A percentile compares a stretch with the other conserved stretches of the same genome.
Evolutionary conservation across 2,888 invertebrate species (phyloP).

Genomic region (Polia nebulosa): DNA sequence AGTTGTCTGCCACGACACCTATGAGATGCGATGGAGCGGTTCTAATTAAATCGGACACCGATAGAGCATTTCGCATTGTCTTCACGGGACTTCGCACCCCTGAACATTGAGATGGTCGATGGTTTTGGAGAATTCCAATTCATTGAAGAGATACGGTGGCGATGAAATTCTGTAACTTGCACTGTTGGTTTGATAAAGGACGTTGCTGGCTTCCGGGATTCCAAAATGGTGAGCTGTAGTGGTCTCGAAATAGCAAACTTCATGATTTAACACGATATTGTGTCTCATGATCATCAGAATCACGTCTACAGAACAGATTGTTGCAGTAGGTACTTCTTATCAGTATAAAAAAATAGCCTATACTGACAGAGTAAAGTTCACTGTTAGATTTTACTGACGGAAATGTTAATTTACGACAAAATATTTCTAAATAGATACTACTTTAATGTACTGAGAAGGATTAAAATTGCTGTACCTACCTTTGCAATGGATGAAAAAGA

Average conservation of each 20-base stretch:
- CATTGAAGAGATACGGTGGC: conserved; percentile 33
- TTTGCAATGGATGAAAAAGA: too few species aligned
- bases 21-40: conserved; percentile 51
- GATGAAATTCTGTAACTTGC: conserved; percentile 26
- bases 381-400: too few species aligned
- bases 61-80: conserved; percentile 50
- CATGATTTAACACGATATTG: background rate
- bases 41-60: conserved; percentile 57
- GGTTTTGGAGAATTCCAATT: conserved; percentile 52
- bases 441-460: too few species aligned
- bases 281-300: background rate
- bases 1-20: conserved; percentile 39
- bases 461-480: too few species aligned
- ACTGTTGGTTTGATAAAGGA: conserved; percentile 11
- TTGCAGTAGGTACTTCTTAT: too few species aligned
- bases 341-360: too few species aligned
- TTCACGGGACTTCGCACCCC: conserved; percentile 43
- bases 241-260: background rate
- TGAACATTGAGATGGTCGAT: conserved; percentile 48
- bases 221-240: background rate
- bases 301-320: too few species aligned
- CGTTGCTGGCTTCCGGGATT: background rate
- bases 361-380: too few species aligned
- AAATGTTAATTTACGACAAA: too few species aligned
- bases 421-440: too few species aligned